These are phyloP conservation scores for Tiphia femorata DNA, from an alignment of 2,888 invertebrate species.

Conservation along the genomic window DNA sequence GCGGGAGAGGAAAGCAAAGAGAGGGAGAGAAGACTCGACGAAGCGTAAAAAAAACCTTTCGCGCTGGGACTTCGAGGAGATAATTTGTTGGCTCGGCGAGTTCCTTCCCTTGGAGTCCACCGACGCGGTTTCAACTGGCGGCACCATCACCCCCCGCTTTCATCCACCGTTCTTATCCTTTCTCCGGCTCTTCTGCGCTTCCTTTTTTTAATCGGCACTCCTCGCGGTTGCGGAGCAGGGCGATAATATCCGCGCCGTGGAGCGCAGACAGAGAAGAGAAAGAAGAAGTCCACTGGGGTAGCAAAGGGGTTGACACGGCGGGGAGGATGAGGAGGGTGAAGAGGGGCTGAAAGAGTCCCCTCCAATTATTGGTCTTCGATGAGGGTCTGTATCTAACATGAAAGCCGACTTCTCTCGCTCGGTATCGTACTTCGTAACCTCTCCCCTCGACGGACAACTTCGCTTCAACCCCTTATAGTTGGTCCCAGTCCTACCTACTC, in stretches of 20 bases:
- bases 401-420: constrained; percentile 12
- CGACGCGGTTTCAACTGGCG: constrained; percentile 28
- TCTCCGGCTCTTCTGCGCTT: too few relatives aligned
- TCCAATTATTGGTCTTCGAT: constrained; percentile 42
- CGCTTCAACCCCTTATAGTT: not conserved
- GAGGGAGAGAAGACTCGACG: constrained; percentile 33
- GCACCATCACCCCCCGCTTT: not conserved
- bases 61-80: constrained; percentile 26
- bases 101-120: constrained; percentile 20
- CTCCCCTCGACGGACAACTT: not conserved
- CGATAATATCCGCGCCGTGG: constrained; percentile 29
- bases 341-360: too few relatives aligned
- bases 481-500: not conserved
- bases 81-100: constrained; percentile 48
- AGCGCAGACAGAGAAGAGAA: too few relatives aligned
- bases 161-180: constrained; percentile 4
- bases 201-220: too few relatives aligned
- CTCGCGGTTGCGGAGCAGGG: constrained; percentile 7
- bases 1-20: constrained; percentile 13
- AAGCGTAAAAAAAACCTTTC: constrained; percentile 27
- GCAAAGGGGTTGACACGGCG: too few relatives aligned
- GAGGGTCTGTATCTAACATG: constrained; percentile 31
- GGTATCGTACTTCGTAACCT: not conserved
- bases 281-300: too few relatives aligned
- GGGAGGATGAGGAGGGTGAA: too few relatives aligned